Evolutionary conservation across 2,888 invertebrate genomes (phyloP).

Genomic region (Diadegma fenestrale): DNA sequence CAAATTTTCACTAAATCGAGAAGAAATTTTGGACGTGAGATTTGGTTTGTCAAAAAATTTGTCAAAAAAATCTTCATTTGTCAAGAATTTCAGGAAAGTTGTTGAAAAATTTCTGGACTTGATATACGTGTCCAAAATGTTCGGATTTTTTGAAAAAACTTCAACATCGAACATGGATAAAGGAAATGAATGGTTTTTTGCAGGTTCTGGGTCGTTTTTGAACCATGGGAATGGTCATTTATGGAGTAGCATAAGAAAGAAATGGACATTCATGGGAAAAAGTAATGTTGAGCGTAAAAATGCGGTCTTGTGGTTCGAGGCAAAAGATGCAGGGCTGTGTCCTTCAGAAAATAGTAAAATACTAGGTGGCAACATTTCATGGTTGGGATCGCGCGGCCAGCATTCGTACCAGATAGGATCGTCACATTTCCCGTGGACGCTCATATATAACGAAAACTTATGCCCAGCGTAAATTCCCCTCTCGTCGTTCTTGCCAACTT

Average conservation of each 20-base stretch:
- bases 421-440: constrained; percentile 84
- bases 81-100: neutral
- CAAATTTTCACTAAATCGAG: no score
- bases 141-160: neutral
- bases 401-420: constrained; percentile 80
- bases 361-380: constrained; percentile 80
- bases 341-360: constrained; percentile 77
- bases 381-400: constrained; percentile 70
- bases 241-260: neutral
- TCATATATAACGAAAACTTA: constrained; percentile 84
- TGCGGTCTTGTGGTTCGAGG: neutral
- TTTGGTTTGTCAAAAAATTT: neutral
- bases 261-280: neutral
- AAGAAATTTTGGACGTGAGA: no score
- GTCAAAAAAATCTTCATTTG: neutral
- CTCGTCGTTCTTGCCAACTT: constrained; percentile 72
- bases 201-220: neutral
- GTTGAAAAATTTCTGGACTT: neutral
- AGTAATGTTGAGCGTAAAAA: neutral
- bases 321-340: constrained; percentile 45
- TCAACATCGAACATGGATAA: neutral
- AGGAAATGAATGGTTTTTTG: neutral
- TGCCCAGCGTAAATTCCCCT: constrained; percentile 83
- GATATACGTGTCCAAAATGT: neutral
- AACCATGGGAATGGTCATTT: neutral